Conservation (phyloP, 1,140 invertebrate species). For the Neocloeon triangulifer region DNA sequence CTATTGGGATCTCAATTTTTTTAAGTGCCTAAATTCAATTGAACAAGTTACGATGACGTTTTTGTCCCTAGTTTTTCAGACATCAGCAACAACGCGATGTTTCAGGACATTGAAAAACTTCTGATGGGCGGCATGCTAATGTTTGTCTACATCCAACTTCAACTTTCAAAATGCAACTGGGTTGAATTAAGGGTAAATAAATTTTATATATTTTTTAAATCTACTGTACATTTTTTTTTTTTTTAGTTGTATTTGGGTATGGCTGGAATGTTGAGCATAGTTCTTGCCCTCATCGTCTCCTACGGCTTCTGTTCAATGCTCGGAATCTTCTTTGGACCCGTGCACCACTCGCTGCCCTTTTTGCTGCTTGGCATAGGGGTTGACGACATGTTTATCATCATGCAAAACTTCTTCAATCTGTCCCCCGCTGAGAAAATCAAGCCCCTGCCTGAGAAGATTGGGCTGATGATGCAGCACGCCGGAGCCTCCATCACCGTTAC, state of each 20-base stretch:
- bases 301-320: slow-evolving; percentile 48
- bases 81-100: slow-evolving; percentile 37
- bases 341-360: slow-evolving; percentile 61
- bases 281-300: slow-evolving; percentile 48
- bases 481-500: slow-evolving; percentile 66
- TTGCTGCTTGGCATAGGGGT: slow-evolving; percentile 57
- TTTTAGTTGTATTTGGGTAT: slow-evolving; percentile 29
- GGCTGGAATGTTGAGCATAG: slow-evolving; percentile 43
- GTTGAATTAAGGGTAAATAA: slow-evolving; percentile 39
- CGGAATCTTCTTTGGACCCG: slow-evolving; percentile 52
- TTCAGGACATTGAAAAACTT: slow-evolving; percentile 47
- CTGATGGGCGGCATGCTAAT: slow-evolving; percentile 40
- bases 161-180: slow-evolving; percentile 49
- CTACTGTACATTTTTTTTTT: slow-evolving; percentile 4
- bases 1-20: no score
- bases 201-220: slow-evolving; percentile 5
- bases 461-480: slow-evolving; percentile 45
- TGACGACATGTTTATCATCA: slow-evolving; percentile 63
- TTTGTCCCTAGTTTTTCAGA: slow-evolving; percentile 39
- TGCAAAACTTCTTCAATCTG: slow-evolving; percentile 33
- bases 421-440: slow-evolving; percentile 7
- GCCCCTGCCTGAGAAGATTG: slow-evolving; percentile 31
- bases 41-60: neutral
- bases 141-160: slow-evolving; percentile 45
- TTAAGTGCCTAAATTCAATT: no score